A percentile compares a stretch with the other conserved stretches of the same genome.
These are phyloP conservation scores for Tychaedon coryphoeus DNA, from an alignment of 2,113 vertebrate species.

Conservation along the genomic window DNA sequence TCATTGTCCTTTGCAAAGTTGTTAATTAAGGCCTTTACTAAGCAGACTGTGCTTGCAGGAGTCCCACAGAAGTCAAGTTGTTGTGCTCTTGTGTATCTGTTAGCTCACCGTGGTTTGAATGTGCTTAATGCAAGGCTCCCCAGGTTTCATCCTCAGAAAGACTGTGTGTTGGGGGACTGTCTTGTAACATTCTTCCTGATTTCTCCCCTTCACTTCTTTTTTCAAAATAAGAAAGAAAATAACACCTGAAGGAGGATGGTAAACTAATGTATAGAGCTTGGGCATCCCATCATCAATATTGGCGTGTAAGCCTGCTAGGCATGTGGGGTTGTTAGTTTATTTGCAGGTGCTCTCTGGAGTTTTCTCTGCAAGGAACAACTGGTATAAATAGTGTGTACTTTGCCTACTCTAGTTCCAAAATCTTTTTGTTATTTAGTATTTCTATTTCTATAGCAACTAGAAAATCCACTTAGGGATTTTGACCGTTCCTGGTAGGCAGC, in stretches of 20 bases:
- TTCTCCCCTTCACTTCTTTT: not conserved
- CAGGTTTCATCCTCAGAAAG: not conserved
- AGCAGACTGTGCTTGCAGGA: conserved; percentile 59
- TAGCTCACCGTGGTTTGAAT: not conserved
- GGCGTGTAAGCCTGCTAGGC: not conserved
- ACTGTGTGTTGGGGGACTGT: not conserved
- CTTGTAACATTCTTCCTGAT: not conserved
- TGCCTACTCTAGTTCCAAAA: not conserved
- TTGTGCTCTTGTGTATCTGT: conserved; percentile 19
- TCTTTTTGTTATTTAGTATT: conserved; percentile 26
- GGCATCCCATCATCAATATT: not conserved
- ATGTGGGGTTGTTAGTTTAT: not conserved
- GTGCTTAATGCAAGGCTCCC: not conserved
- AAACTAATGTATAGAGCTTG: not conserved
- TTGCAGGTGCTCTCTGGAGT: conserved; percentile 17
- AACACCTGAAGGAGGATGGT: not conserved
- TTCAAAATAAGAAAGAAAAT: not conserved
- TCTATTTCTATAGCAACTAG: conserved; percentile 45
- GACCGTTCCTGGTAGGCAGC: not conserved
- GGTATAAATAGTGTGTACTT: conserved; percentile 34
- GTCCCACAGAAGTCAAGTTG: conserved; percentile 35
- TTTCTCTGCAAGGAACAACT: conserved; percentile 13
- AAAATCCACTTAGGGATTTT: conserved; percentile 10
- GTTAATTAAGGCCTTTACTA: conserved; percentile 58
- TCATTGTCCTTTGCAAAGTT: conserved; percentile 66